A percentile compares a stretch with the other conserved stretches of the same genome.
Evolutionary conservation across 2,888 invertebrate species (phyloP).

Genomic region (Idaea biselata): DNA sequence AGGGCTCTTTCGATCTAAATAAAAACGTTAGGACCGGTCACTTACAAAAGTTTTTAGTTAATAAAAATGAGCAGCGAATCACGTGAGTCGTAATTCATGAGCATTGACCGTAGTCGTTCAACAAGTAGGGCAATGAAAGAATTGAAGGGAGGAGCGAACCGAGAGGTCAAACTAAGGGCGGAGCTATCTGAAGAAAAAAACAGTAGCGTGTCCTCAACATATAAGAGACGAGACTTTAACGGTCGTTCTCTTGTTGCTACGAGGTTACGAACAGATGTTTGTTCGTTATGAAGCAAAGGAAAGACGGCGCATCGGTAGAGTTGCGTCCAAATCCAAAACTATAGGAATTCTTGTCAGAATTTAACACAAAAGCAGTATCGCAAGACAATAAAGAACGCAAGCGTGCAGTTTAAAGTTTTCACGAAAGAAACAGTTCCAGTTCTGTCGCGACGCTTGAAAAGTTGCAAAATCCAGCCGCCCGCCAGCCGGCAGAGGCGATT

Average conservation of each 20-base stretch:
- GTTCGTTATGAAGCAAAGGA: slow-evolving; percentile 47
- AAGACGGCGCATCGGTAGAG: slow-evolving; percentile 38
- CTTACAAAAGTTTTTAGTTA: slow-evolving; percentile 34
- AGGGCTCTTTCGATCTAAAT: slow-evolving; percentile 29
- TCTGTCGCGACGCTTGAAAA: slow-evolving; percentile 60
- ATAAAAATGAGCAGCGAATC: slow-evolving; percentile 57
- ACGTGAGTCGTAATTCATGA: slow-evolving; percentile 57
- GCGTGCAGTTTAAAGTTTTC: slow-evolving; percentile 73
- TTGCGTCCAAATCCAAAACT: slow-evolving; percentile 31
- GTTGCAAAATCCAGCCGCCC: slow-evolving; percentile 64
- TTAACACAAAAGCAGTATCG: slow-evolving; percentile 58
- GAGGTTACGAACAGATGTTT: slow-evolving; percentile 59
- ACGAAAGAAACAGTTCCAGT: slow-evolving; percentile 59
- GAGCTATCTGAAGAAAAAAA: slow-evolving; percentile 57
- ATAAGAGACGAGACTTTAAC: slow-evolving; percentile 62
- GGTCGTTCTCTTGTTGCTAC: slow-evolving; percentile 63
- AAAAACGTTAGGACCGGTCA: slow-evolving; percentile 29
- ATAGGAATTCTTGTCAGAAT: slow-evolving; percentile 56
- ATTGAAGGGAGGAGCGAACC: slow-evolving; percentile 71
- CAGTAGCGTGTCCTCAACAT: slow-evolving; percentile 64
- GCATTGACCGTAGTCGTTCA: slow-evolving; percentile 61
- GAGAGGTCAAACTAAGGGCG: slow-evolving; percentile 66
- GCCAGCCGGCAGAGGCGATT: slow-evolving; percentile 37
- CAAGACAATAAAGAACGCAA: slow-evolving; percentile 74
- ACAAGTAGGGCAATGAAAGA: slow-evolving; percentile 65